Percentiles rank a stretch among this genome's conserved stretches.
These are phyloP conservation scores for Ictalurus punctatus DNA, from an alignment of 2,113 vertebrate species.

Conservation along the genomic window DNA sequence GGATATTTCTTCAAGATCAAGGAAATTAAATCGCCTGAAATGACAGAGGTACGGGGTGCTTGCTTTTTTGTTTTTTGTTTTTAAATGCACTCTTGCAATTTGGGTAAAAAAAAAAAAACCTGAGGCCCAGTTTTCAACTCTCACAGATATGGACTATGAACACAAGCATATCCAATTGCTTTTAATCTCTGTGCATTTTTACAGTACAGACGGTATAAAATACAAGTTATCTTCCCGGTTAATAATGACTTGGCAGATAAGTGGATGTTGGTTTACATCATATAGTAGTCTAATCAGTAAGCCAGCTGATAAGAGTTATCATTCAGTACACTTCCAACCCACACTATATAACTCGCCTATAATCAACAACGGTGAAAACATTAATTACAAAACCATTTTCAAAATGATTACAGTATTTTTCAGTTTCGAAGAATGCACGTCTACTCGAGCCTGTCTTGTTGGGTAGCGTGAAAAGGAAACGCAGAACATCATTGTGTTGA, in stretches of 20 bases:
- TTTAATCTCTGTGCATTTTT: neutral
- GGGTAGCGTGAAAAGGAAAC: neutral
- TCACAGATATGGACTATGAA: neutral
- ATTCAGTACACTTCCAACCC: neutral
- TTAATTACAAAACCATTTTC: neutral
- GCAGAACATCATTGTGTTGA: neutral
- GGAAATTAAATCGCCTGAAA: slow-evolving; percentile 96
- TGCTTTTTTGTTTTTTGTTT: neutral
- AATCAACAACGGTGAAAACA: neutral
- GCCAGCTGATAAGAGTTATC: neutral
- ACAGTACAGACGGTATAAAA: neutral
- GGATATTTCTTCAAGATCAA: slow-evolving; percentile 99
- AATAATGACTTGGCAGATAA: too few relatives aligned
- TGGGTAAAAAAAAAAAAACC: neutral
- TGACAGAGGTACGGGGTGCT: slow-evolving; percentile 82
- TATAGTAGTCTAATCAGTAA: neutral
- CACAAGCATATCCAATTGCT: neutral
- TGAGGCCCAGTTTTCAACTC: neutral
- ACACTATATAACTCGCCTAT: neutral
- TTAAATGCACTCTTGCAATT: neutral
- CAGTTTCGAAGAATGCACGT: neutral
- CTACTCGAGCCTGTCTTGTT: neutral
- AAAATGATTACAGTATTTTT: neutral
- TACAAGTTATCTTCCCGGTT: neutral
- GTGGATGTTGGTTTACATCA: neutral